Evolutionary conservation across 1,140 invertebrate species (phyloP).

Genomic region (Dryas iulia): DNA sequence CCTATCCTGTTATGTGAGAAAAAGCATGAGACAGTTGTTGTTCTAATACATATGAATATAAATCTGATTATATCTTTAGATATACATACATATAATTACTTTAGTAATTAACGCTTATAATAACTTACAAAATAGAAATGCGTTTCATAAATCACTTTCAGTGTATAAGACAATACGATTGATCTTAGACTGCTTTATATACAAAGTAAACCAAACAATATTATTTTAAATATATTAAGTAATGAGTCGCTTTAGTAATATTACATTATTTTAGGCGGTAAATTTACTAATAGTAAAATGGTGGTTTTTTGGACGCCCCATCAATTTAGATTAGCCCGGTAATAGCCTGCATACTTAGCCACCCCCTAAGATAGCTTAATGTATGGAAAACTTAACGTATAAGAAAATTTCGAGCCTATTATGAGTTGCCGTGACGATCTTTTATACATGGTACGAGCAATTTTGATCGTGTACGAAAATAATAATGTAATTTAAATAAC

Average conservation of each 20-base stretch:
- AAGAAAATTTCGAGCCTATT: constrained; percentile 78
- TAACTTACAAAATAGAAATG: too few relatives aligned
- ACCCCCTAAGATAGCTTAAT: constrained; percentile 70
- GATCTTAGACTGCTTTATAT: too few relatives aligned
- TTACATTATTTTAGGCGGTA: constrained; percentile 76
- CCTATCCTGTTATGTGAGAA: too few relatives aligned
- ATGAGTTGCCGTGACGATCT: constrained; percentile 65
- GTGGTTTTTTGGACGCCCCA: constrained; percentile 70
- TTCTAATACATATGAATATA: too few relatives aligned
- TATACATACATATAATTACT: too few relatives aligned
- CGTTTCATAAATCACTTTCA: too few relatives aligned
- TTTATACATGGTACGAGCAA: constrained; percentile 22
- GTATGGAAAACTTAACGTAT: constrained; percentile 74
- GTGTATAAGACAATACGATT: too few relatives aligned
- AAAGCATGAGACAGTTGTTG: too few relatives aligned
- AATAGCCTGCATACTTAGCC: constrained; percentile 63
- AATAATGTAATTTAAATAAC: too few relatives aligned
- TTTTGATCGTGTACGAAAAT: constrained; percentile 56
- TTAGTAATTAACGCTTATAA: too few relatives aligned
- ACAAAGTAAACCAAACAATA: too few relatives aligned
- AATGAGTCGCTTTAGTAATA: constrained; percentile 53
- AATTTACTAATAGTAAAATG: constrained; percentile 75
- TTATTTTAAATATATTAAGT: constrained; percentile 45
- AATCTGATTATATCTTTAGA: too few relatives aligned
- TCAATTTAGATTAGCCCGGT: constrained; percentile 77